A percentile compares a stretch with the other conserved stretches of the same genome.
These are phyloP conservation scores for Chanos chanos DNA, from an alignment of 2,797 vertebrate genomes.

Conservation along the genomic window DNA sequence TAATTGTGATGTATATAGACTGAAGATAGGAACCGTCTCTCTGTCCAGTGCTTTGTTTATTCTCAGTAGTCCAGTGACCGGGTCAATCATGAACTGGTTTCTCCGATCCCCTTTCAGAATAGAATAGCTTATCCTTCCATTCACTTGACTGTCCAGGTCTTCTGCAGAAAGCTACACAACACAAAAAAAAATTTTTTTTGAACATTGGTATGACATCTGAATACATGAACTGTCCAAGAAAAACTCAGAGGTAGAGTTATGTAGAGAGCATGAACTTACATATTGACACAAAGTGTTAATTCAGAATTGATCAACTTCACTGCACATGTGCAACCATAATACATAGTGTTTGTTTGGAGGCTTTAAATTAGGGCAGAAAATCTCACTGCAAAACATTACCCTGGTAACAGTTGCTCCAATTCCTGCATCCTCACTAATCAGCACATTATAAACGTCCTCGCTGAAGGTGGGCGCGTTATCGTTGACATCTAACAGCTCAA, in stretches of 20 bases:
- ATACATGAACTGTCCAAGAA: no score
- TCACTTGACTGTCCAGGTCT: constrained; percentile 89
- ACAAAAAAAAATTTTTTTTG: constrained; percentile 14
- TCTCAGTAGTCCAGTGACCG: constrained; percentile 84
- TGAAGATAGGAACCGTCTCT: constrained; percentile 92
- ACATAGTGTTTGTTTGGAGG: no score
- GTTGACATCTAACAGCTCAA: constrained; percentile 93
- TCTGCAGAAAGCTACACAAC: constrained; percentile 83
- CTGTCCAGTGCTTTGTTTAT: constrained; percentile 91
- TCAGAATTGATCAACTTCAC: no score
- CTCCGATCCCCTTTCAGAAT: constrained; percentile 89
- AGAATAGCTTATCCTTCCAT: constrained; percentile 86
- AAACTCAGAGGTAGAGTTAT: no score
- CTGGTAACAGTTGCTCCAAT: constrained; percentile 84
- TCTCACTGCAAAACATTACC: constrained; percentile 61
- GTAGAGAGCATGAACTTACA: no score
- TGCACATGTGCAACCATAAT: no score
- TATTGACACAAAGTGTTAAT: no score
- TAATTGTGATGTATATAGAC: no score
- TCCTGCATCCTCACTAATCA: constrained; percentile 86
- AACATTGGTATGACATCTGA: no score
- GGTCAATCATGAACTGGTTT: constrained; percentile 92
- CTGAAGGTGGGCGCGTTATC: constrained; percentile 90
- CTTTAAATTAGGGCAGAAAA: no score
- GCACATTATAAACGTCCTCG: constrained; percentile 85